Percentiles rank a stretch among this genome's conserved stretches.
Evolutionary conservation across 2,113 vertebrate genomes (phyloP).

Genomic region (Daphoenositta chrysoptera): DNA sequence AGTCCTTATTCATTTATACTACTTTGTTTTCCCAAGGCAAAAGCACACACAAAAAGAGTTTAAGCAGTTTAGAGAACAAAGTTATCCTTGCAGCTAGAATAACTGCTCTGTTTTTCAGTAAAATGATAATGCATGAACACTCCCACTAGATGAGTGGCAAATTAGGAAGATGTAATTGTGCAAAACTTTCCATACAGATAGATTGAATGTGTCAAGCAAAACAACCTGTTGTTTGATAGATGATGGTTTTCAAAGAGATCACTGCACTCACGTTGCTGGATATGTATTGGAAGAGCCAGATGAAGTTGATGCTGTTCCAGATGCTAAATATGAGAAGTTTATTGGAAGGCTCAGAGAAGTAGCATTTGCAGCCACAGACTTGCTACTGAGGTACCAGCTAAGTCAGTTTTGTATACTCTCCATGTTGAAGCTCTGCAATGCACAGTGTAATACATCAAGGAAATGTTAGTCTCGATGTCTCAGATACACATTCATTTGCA

Average conservation of each 20-base stretch:
- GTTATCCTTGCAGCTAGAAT: background rate
- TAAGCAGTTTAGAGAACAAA: background rate
- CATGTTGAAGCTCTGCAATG: background rate
- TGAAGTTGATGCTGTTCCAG: background rate
- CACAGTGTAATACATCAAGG: background rate
- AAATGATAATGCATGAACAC: background rate
- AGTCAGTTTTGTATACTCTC: background rate
- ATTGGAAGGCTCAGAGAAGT: background rate
- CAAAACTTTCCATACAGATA: background rate
- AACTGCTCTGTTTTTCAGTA: background rate
- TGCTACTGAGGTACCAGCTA: background rate
- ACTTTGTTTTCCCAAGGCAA: background rate
- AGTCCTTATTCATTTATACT: background rate
- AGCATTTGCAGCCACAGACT: background rate
- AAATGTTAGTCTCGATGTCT: background rate
- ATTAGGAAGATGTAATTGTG: background rate
- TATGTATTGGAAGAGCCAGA: background rate
- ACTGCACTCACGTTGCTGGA: background rate
- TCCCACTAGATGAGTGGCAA: background rate
- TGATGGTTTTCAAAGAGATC: background rate
- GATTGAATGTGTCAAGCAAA: background rate
- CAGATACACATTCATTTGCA: background rate
- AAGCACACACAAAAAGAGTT: background rate
- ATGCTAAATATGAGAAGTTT: background rate
- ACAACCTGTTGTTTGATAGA: background rate